Evolutionary conservation across 92 coral and sea anemone species (phyloP).

Genomic region (Metridium senile): DNA sequence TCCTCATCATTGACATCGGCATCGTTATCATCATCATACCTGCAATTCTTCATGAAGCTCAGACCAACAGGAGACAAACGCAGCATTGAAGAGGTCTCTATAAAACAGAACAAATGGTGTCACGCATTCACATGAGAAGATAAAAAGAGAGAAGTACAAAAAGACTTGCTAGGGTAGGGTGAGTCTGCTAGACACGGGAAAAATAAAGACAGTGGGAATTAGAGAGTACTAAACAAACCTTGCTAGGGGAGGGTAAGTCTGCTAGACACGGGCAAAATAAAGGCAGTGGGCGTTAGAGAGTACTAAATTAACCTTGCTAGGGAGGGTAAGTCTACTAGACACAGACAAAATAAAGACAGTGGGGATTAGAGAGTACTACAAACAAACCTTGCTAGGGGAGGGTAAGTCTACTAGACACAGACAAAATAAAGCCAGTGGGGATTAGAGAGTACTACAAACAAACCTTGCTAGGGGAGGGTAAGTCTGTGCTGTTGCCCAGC

Average conservation of each 20-base stretch:
- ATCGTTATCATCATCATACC: slow-evolving; percentile 28
- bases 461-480: slow-evolving; percentile 97
- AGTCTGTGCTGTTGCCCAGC: slow-evolving; percentile 97
- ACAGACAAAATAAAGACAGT: background rate
- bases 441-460: background rate
- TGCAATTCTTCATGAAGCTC: slow-evolving; percentile 97
- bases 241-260: no score
- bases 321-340: no score
- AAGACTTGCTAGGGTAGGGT: no score
- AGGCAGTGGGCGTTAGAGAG: background rate
- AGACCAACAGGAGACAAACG: slow-evolving; percentile 99
- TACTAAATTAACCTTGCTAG: slow-evolving; percentile 60
- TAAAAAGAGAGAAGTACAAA: no score
- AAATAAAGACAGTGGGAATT: background rate
- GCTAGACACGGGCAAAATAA: no score
- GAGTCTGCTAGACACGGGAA: no score
- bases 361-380: background rate
- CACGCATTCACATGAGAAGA: background rate
- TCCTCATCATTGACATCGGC: background rate
- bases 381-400: slow-evolving; percentile 80
- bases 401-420: no score
- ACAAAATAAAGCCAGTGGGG: background rate
- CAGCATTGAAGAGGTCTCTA: slow-evolving; percentile 96
- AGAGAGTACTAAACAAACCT: slow-evolving; percentile 32
- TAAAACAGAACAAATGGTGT: background rate